Base-by-base conservation (phyloP, 1,140 invertebrate species). In the Ylistrum balloti region DNA sequence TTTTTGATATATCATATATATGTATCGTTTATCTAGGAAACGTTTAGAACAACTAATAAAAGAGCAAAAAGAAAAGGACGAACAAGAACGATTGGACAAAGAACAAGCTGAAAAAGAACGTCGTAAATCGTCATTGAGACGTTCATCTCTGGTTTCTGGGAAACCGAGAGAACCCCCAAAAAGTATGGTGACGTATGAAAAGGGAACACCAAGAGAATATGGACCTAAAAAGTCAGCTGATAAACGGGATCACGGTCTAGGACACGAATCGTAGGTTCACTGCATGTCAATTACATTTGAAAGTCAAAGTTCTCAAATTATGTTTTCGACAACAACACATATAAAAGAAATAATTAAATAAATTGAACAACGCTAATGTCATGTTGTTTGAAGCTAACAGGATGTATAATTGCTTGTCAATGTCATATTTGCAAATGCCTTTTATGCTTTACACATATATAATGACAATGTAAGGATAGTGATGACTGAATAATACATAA, bases 151-250 rank as follows among this genome's bases (percentile, higher is more conserved):
- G 13, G 17, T 89, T 35, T 45, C 86, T 17, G 88, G 88, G 32
- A 92, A 92, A 90, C 35, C 35, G 13, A 88, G 90, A 87, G 88
- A 90, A 33, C 89, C 90, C 1, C 91, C 92, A 15, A 93, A 94
- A 89, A 94, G 93, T 90, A 95, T 94, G 94, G 94, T 95, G 33
- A 91, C 90, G 17, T 94, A 95, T 85, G 93, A 91, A 13, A 94
- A 94, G 41, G 92, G 92, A 17, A 38, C 91, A 0, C 90, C 92
- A 17, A 89, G 93, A 28, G 93, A 93, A 9, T 45, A 91, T 22
- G 90, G 90, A 3, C 88, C 91, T 5, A 93, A 91, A 22, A 86
- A 92, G n/a, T 90, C 86, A 20, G 87, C 91, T 20, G 94, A 95
- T 89, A 90, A 89, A 45, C 92, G 94, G 90, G 93, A 93, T 56